Evolutionary conservation across 2,113 vertebrate genomes (phyloP).

Genomic region (Gymnobelideus leadbeateri): DNA sequence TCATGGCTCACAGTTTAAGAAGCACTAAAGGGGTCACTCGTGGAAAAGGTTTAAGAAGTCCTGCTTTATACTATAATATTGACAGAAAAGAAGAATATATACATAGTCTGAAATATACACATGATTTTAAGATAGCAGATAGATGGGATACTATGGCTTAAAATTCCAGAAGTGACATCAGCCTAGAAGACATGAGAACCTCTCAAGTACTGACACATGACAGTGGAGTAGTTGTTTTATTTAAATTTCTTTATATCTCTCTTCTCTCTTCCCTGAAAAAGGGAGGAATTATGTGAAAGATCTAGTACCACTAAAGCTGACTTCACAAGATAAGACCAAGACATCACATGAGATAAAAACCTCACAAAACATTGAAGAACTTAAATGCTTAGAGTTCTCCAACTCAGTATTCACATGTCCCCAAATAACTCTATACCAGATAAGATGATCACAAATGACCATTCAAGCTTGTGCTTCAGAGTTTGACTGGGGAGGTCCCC

Average conservation of each 20-base stretch:
- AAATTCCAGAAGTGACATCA: not conserved
- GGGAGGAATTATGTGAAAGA: not conserved
- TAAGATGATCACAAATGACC: not conserved
- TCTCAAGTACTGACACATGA: not conserved
- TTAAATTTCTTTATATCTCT: too few species aligned
- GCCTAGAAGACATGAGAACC: too few species aligned
- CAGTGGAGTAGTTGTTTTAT: too few species aligned
- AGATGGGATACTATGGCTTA: not conserved
- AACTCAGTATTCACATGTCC: not conserved
- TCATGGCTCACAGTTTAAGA: too few species aligned
- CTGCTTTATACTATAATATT: not conserved
- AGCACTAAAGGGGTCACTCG: too few species aligned
- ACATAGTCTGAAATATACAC: not conserved
- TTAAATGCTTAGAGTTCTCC: not conserved
- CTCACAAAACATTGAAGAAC: not conserved
- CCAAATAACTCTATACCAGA: not conserved
- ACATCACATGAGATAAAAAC: not conserved
- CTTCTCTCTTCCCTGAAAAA: not conserved
- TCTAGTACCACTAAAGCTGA: not conserved
- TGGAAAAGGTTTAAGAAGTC: too few species aligned
- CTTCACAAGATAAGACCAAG: not conserved
- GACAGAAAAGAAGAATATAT: not conserved
- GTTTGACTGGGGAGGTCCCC: not conserved
- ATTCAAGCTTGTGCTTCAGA: not conserved
- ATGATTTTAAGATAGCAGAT: not conserved